Percentiles rank a stretch among this genome's conserved stretches.
These are phyloP conservation scores for Erebia aethiops DNA, from an alignment of 2,888 invertebrate species.

Conservation along the genomic window DNA sequence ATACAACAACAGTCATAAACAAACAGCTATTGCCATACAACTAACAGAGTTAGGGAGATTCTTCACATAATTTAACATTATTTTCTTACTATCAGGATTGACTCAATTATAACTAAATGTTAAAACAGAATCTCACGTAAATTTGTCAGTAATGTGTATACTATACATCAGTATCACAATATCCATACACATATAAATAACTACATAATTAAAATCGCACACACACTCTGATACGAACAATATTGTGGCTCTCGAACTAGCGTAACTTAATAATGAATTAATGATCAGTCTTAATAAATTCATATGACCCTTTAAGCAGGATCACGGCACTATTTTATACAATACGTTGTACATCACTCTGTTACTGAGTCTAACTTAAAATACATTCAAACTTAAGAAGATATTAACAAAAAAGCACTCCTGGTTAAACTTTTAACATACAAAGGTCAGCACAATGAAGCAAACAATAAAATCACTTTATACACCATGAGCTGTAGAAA, in stretches of 20 bases:
- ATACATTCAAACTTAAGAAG: conserved; percentile 63
- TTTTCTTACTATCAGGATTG: conserved; percentile 43
- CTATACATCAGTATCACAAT: conserved; percentile 52
- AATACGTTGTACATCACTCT: conserved; percentile 65
- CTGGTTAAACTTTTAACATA: conserved; percentile 67
- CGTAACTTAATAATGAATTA: conserved; percentile 79
- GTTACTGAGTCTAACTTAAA: conserved; percentile 77
- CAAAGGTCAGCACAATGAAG: conserved; percentile 68
- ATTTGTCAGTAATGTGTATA: conserved; percentile 47
- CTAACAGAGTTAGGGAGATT: conserved; percentile 49
- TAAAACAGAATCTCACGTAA: conserved; percentile 57
- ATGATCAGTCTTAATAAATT: conserved; percentile 81
- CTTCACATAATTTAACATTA: conserved; percentile 36
- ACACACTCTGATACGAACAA: conserved; percentile 61
- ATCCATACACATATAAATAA: conserved; percentile 66
- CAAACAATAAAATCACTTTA: conserved; percentile 61
- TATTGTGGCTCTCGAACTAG: conserved; percentile 75
- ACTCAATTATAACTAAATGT: conserved; percentile 49
- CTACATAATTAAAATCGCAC: conserved; percentile 63
- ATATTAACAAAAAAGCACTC: conserved; percentile 76
- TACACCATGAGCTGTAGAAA: conserved; percentile 38
- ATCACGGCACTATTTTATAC: conserved; percentile 62
- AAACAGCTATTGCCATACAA: conserved; percentile 36
- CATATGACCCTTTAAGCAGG: conserved; percentile 56
- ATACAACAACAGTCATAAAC: conserved; percentile 37